phyloP scores from a whole-genome alignment of 2,113 vertebrate genomes.

The Vombatus ursinus region DNA sequence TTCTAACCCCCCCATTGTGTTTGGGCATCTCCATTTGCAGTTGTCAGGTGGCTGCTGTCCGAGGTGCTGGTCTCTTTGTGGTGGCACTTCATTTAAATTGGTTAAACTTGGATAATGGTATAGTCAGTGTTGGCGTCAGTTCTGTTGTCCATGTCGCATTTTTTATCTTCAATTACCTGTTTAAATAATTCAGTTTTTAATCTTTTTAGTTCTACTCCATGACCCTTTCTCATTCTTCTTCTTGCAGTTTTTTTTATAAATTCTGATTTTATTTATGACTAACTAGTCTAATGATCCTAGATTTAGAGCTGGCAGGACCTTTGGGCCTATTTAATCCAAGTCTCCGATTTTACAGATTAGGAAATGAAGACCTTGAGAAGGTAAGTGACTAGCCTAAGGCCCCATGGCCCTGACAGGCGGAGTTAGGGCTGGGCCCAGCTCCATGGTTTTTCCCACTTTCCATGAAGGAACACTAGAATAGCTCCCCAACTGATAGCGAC shows the following conservation, averaged over 20 bases:
- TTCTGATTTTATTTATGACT: neutral
- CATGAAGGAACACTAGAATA: neutral
- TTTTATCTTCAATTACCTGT: neutral
- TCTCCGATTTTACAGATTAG: conserved; percentile 36
- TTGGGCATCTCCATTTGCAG: neutral
- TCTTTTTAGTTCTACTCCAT: neutral
- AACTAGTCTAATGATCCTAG: neutral
- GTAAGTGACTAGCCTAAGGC: neutral
- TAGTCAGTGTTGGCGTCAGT: neutral
- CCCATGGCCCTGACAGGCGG: neutral
- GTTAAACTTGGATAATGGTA: neutral
- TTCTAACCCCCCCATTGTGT: neutral
- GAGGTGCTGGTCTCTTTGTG: neutral
- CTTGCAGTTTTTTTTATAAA: neutral
- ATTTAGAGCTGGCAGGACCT: conserved; percentile 34
- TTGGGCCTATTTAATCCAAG: conserved; percentile 30
- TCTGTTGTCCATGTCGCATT: neutral
- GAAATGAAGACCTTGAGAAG: conserved; percentile 39
- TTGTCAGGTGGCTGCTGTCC: neutral
- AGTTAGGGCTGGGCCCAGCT: neutral
- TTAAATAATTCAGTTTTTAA: neutral
- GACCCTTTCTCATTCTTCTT: neutral
- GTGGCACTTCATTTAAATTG: neutral
- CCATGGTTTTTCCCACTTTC: neutral
- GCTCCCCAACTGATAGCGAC: too few relatives aligned